A percentile compares a stretch with the other conserved stretches of the same genome.
Evolutionary conservation across 2,113 vertebrate species (phyloP).

Genomic region (Hiodon tergisus): DNA sequence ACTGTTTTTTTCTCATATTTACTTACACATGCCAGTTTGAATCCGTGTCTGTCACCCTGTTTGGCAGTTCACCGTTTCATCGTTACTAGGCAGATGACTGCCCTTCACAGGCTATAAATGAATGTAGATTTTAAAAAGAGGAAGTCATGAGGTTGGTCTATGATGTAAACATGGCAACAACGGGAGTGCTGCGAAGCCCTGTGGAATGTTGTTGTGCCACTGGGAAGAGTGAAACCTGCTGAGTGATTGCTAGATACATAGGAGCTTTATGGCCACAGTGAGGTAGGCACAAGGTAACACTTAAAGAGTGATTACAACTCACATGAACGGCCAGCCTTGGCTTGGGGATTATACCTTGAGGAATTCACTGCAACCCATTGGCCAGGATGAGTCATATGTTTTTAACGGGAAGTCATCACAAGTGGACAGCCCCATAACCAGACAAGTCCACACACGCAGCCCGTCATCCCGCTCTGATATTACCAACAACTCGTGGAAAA

Average conservation of each 20-base stretch:
- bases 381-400: conserved; percentile 45
- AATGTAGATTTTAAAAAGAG: not conserved
- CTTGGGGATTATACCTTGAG: conserved; percentile 2
- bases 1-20: not conserved
- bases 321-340: not conserved
- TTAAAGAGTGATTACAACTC: not conserved
- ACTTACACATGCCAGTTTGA: not conserved
- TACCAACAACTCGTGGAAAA: conserved; percentile 3
- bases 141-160: not conserved
- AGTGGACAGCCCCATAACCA: conserved; percentile 35
- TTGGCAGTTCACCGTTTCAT: not conserved
- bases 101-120: not conserved
- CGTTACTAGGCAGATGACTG: not conserved
- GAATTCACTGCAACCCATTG: conserved; percentile 16
- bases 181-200: too few species aligned
- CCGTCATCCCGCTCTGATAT: conserved; percentile 35
- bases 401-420: conserved; percentile 47
- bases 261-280: not conserved
- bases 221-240: not conserved
- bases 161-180: not conserved
- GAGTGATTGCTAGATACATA: too few species aligned
- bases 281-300: not conserved
- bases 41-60: not conserved
- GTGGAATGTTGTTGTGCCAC: conserved; percentile 2
- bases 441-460: conserved; percentile 48